A percentile compares a stretch with the other conserved stretches of the same genome.
These are phyloP conservation scores for Ispidina picta DNA, from an alignment of 2,797 vertebrate species.

Conservation along the genomic window DNA sequence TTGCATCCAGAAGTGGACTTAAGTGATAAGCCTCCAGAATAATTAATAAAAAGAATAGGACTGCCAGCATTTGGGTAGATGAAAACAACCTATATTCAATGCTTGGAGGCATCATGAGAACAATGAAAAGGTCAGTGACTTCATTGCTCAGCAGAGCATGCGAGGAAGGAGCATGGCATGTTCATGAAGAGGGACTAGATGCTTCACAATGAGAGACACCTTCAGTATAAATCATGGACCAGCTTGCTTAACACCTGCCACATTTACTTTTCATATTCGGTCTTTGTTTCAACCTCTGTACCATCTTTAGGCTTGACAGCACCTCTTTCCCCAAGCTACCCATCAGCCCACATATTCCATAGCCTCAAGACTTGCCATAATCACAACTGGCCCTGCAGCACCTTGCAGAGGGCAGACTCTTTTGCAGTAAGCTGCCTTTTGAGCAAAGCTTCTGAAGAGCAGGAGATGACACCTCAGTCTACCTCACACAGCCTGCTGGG, in stretches of 20 bases:
- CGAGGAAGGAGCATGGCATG: neutral
- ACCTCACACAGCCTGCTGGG: neutral
- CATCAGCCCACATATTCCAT: neutral
- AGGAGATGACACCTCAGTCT: neutral
- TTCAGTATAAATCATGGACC: neutral
- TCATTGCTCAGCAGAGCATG: conserved; percentile 53
- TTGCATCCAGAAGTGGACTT: neutral
- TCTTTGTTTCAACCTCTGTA: neutral
- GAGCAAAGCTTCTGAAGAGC: neutral
- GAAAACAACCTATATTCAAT: neutral
- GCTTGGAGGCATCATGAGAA: conserved; percentile 7
- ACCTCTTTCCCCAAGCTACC: neutral
- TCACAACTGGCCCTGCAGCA: neutral
- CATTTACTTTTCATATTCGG: neutral
- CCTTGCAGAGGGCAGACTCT: neutral
- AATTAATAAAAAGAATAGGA: neutral
- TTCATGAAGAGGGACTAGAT: neutral
- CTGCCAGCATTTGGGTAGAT: neutral
- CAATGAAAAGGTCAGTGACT: conserved; percentile 29
- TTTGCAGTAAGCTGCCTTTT: neutral
- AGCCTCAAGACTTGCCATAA: neutral
- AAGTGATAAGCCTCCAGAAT: neutral
- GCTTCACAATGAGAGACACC: neutral
- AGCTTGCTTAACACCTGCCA: neutral
- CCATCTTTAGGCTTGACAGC: neutral